Conservation (phyloP, 2,888 invertebrate species). For the Lysandra bellargus region DNA sequence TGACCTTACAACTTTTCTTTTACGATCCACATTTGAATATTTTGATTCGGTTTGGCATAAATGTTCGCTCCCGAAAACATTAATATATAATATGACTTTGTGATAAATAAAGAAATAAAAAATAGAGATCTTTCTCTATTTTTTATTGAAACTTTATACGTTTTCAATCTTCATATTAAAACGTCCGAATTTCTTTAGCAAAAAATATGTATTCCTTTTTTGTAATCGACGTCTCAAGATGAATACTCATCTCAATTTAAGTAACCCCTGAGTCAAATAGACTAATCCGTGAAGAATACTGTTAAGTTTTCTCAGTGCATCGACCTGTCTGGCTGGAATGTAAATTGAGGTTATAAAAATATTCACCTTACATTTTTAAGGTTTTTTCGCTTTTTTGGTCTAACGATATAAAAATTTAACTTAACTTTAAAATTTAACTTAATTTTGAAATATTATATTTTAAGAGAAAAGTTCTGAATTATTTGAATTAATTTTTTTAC, state of each 20-base stretch:
- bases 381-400: background rate
- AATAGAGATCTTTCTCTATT: too few species aligned
- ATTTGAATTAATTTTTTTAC: background rate
- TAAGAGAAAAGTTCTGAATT: conserved; percentile 1
- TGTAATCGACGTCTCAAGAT: background rate
- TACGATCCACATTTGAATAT: conserved; percentile 8
- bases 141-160: too few species aligned
- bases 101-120: too few species aligned
- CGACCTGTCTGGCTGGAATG: conserved; percentile 14
- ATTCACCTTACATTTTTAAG: background rate
- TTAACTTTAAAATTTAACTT: too few species aligned
- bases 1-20: background rate
- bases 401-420: background rate
- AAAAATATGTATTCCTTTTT: background rate
- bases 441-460: background rate
- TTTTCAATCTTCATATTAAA: too few species aligned
- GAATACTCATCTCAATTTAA: conserved; percentile 11
- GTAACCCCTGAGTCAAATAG: conserved; percentile 3
- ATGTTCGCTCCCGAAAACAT: background rate
- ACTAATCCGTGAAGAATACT: background rate
- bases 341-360: background rate
- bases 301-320: conserved; percentile 9
- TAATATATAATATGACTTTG: background rate
- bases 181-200: background rate
- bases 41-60: background rate